Percentiles rank a stretch among this genome's conserved stretches.
phyloP scores from a whole-genome alignment of 1,140 invertebrate genomes.

The Euura saliciscinereae region DNA sequence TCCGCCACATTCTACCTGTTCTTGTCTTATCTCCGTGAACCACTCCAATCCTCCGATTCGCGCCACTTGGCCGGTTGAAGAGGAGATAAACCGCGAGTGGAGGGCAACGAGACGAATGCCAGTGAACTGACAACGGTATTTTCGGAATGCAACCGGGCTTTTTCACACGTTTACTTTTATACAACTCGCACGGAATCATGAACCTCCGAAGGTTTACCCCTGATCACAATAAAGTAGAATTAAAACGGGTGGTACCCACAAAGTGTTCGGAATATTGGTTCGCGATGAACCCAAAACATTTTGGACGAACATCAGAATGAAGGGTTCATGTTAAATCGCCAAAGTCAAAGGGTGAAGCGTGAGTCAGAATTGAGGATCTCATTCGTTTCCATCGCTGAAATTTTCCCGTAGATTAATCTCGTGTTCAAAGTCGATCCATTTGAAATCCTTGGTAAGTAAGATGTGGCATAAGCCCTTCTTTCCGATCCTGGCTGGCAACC shows the following conservation, averaged over 20 bases:
- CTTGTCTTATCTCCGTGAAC: conserved; percentile 44
- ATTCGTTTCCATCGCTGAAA: conserved; percentile 29
- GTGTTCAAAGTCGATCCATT: conserved; percentile 39
- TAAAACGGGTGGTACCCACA: no score
- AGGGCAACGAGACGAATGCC: conserved; percentile 32
- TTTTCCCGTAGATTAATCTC: conserved; percentile 35
- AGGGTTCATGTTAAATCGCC: no score
- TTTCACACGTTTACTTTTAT: neutral
- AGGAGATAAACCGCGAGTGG: conserved; percentile 43
- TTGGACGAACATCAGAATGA: no score
- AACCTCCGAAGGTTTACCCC: no score
- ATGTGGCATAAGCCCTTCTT: conserved; percentile 49
- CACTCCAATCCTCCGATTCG: conserved; percentile 9
- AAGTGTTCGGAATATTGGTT: no score
- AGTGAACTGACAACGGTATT: conserved; percentile 48
- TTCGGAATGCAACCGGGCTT: conserved; percentile 36
- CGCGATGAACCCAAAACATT: no score
- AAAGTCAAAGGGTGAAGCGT: no score
- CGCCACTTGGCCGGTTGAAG: conserved; percentile 17
- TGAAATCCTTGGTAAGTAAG: conserved; percentile 43
- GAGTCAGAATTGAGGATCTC: neutral
- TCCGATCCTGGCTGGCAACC: conserved; percentile 24
- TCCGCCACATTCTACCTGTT: conserved; percentile 56
- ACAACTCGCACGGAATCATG: no score
- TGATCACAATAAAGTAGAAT: no score